Percentiles rank a stretch among this genome's conserved stretches.
phyloP scores from a whole-genome alignment of 2,888 invertebrate genomes.

The Napeogenes inachia region DNA sequence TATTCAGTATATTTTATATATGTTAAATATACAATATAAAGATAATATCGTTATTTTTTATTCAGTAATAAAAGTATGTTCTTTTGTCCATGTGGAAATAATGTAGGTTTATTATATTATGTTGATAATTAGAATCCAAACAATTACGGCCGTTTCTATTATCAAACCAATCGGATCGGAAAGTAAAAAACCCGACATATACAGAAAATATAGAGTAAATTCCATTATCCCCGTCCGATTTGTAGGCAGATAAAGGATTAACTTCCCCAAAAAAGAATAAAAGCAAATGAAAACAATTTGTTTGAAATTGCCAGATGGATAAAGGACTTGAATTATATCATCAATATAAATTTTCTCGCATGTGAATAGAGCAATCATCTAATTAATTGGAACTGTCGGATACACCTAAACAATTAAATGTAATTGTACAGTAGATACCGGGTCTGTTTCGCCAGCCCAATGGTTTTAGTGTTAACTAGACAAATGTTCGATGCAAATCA shows the following conservation, averaged over 20 bases:
- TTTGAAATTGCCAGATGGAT: conserved; percentile 12
- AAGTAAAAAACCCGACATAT: conserved; percentile 1
- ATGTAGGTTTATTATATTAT: too few species aligned
- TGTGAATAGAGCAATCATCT: conserved; percentile 21
- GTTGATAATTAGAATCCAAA: not conserved
- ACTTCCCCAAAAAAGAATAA: conserved; percentile 5
- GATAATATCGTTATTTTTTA: too few species aligned
- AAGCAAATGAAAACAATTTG: conserved; percentile 10
- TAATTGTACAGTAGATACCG: conserved; percentile 19
- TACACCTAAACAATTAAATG: conserved; percentile 27
- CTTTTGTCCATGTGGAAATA: too few species aligned
- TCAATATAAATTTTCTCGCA: conserved; percentile 21
- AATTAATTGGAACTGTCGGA: conserved; percentile 27
- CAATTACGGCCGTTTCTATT: not conserved
- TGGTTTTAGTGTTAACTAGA: conserved; percentile 8
- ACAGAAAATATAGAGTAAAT: not conserved
- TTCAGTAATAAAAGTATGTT: too few species aligned
- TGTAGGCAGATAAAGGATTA: conserved; percentile 1
- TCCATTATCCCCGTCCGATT: not conserved
- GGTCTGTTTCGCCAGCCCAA: conserved; percentile 12
- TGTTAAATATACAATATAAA: too few species aligned
- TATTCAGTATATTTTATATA: too few species aligned
- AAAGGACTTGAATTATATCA: conserved; percentile 16
- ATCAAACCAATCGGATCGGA: not conserved
- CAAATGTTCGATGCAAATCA: not conserved